Base-by-base conservation (phyloP, 2,113 vertebrate species). In the Gobius niger region DNA sequence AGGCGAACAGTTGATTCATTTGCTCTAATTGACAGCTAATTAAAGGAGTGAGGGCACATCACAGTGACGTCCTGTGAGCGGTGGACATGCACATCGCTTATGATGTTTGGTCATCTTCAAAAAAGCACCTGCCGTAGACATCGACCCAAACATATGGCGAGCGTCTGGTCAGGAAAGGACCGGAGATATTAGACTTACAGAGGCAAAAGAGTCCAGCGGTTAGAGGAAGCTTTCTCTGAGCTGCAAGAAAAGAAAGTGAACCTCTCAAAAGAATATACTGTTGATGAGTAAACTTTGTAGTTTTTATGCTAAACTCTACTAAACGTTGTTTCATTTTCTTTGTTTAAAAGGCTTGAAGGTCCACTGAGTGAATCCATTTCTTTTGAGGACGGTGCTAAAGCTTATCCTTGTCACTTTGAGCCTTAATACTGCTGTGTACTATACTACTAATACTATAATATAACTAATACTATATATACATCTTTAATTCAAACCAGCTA, bases 1-100 rank as follows among this genome's bases (percentile, higher is more conserved):
- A 96, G 96, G 96, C 96, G 91, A 95, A 92, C 91, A 96, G 94
- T 96, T 98, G 96, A 98, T 98, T 96, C 93, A 94, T 97, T 96
- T 96, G 95, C 94, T 91, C 95, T 97, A 97, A 98, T 95, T 98
- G 96, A 98, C 96, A 96, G 96, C 96, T 98, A 98, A 98, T 98
- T 98, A 97, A 92, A 93, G 92, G 93, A 91, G 93, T 89, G 91
- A 93, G 91, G 95, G 93, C 94, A 94, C 94, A 96, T 94, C 91
- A 90, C 92, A 93, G 91, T 95, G 95, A 96, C 93, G 88, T 94
- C 92, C 93, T 94, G 92, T 89, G 89, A 89, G 82, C 78, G 85
- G 90, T 78, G 89, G 64, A 70, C 73, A 85, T 68, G 78, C 67
- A 24, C 54, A 61, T 41, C 50, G 65, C 53, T 76, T 72, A 76